These are phyloP conservation scores for Ptilodon capucinus DNA, from an alignment of 2,888 invertebrate species.

Conservation along the genomic window DNA sequence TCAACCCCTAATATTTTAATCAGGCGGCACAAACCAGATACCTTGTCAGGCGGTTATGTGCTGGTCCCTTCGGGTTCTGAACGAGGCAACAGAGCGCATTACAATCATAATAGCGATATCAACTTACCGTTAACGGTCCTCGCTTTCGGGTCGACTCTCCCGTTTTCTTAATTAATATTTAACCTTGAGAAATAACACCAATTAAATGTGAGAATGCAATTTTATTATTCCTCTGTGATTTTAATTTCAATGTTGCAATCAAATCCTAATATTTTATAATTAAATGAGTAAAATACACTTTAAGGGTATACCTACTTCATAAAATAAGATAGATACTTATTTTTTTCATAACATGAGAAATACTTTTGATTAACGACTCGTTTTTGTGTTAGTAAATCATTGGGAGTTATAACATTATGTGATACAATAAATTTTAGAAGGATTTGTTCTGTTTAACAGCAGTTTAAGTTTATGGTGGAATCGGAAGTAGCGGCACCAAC, in stretches of 20 bases:
- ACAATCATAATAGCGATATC: slow-evolving; percentile 78
- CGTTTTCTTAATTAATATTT: neutral
- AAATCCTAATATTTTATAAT: neutral
- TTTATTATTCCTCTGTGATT: neutral
- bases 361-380: no score
- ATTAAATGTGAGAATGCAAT: no score
- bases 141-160: slow-evolving; percentile 37
- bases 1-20: slow-evolving; percentile 53
- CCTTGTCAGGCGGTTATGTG: slow-evolving; percentile 54
- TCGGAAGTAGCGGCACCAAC: slow-evolving; percentile 37
- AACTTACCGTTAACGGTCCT: slow-evolving; percentile 77
- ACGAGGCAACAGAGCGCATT: slow-evolving; percentile 71
- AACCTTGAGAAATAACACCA: neutral
- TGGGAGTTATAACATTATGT: no score
- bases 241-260: neutral
- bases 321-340: no score
- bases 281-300: no score
- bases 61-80: slow-evolving; percentile 55
- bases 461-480: slow-evolving; percentile 27
- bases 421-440: neutral
- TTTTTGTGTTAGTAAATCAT: no score
- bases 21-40: no score
- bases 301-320: no score
- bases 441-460: slow-evolving; percentile 18
- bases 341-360: no score